A percentile compares a stretch with the other conserved stretches of the same genome.
These are phyloP conservation scores for Sebastes matsubarae DNA, from an alignment of 2,797 vertebrate genomes.

Conservation along the genomic window DNA sequence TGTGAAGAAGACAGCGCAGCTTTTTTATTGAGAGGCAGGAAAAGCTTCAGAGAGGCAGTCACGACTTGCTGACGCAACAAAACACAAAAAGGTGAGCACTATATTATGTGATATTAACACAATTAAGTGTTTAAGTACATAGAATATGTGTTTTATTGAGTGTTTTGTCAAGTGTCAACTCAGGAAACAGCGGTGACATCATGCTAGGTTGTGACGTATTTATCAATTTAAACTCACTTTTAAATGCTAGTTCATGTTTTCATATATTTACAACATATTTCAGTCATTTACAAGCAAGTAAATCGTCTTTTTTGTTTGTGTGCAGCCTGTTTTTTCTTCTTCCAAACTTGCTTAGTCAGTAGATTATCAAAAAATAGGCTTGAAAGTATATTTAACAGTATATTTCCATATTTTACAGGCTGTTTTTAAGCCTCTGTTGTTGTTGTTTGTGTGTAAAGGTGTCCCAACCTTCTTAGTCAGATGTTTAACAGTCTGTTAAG, in stretches of 20 bases:
- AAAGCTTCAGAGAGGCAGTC: not conserved
- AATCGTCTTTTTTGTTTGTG: not conserved
- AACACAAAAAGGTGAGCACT: slow-evolving; percentile 52
- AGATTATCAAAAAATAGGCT: not conserved
- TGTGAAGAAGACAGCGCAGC: not conserved
- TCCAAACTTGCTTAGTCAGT: no score
- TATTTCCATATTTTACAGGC: no score
- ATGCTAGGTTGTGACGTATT: not conserved
- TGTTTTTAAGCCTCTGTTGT: no score
- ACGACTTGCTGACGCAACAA: slow-evolving; percentile 1
- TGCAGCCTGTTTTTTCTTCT: no score
- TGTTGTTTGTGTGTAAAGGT: not conserved
- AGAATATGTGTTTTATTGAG: rapidly evolving
- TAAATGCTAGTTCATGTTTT: not conserved
- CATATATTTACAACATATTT: not conserved
- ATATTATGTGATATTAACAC: rapidly evolving
- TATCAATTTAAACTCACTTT: not conserved
- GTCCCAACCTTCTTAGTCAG: rapidly evolving
- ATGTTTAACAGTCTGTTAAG: not conserved
- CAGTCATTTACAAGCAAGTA: not conserved
- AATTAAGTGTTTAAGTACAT: rapidly evolving
- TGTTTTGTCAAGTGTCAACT: not conserved
- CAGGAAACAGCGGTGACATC: not conserved
- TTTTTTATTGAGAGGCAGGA: not conserved
- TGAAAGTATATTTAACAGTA: no score